Evolutionary conservation across 2,113 vertebrate species (phyloP).

Genomic region (Eurystomus gularis): DNA sequence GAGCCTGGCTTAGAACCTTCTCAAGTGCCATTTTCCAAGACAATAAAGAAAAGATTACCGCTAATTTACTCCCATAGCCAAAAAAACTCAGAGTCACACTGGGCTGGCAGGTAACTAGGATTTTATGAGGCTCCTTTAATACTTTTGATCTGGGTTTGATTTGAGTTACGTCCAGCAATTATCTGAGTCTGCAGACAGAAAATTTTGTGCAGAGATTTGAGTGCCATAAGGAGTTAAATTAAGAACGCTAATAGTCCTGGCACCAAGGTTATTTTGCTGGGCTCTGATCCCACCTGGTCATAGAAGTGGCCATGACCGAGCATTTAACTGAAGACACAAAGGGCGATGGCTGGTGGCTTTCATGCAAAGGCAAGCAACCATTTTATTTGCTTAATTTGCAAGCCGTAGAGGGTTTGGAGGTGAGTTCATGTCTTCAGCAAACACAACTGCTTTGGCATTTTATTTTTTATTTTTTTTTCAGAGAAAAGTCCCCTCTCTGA

Average conservation of each 20-base stretch:
- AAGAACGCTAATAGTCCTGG: background rate
- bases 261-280: background rate
- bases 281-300: background rate
- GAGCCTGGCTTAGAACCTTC: background rate
- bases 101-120: background rate
- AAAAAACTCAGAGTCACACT: background rate
- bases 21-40: constrained; percentile 1
- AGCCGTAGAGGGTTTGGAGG: background rate
- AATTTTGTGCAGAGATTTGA: background rate
- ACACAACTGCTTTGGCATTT: background rate
- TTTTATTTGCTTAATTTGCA: background rate
- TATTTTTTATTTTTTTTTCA: background rate
- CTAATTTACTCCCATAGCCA: background rate
- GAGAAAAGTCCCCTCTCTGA: background rate
- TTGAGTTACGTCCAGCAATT: background rate
- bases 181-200: background rate
- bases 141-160: background rate
- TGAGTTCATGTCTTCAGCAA: background rate
- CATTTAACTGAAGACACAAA: background rate
- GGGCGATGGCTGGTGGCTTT: background rate
- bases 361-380: background rate
- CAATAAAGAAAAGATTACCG: constrained; percentile 28
- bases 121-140: background rate
- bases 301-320: background rate
- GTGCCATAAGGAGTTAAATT: background rate